phyloP scores from a whole-genome alignment of 2,113 vertebrate species.

The Poeciliopsis turrubarensis region DNA sequence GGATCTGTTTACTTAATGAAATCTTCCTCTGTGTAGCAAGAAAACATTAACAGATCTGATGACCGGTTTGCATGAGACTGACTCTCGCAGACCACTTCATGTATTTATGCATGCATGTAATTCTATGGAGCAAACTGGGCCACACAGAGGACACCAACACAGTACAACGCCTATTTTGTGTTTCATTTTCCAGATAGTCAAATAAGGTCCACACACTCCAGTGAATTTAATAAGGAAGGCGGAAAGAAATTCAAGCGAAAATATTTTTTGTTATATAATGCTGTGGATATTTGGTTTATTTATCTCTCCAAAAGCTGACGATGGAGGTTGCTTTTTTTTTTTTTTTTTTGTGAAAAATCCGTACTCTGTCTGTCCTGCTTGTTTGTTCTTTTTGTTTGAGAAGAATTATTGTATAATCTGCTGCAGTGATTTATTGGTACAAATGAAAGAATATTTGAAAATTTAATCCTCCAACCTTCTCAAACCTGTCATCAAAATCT shows the following conservation, averaged over 20 bases:
- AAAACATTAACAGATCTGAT: slow-evolving; percentile 15
- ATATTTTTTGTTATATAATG: slow-evolving; percentile 37
- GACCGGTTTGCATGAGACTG: slow-evolving; percentile 19
- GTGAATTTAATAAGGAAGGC: slow-evolving; percentile 39
- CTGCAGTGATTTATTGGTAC: neutral
- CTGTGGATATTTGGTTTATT: slow-evolving; percentile 23
- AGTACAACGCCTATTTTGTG: slow-evolving; percentile 55
- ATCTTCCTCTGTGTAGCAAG: slow-evolving; percentile 7
- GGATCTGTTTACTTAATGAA: neutral
- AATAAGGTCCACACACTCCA: slow-evolving; percentile 40
- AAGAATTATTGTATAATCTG: neutral
- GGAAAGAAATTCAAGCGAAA: slow-evolving; percentile 35
- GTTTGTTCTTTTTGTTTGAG: slow-evolving; percentile 4
- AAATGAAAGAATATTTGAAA: slow-evolving; percentile 3
- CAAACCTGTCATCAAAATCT: slow-evolving; percentile 27
- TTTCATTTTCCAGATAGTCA: slow-evolving; percentile 53
- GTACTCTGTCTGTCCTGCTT: neutral
- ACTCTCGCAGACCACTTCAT: slow-evolving; percentile 30
- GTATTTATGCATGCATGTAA: slow-evolving; percentile 11
- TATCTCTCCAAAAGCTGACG: neutral
- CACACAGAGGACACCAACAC: slow-evolving; percentile 37
- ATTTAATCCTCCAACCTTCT: slow-evolving; percentile 22
- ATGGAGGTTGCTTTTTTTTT: neutral
- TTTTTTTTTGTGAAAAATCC: slow-evolving; percentile 4
- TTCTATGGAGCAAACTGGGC: slow-evolving; percentile 31